Base-by-base conservation (phyloP, 2,888 invertebrate genomes). In the Eupithecia tripunctaria region DNA sequence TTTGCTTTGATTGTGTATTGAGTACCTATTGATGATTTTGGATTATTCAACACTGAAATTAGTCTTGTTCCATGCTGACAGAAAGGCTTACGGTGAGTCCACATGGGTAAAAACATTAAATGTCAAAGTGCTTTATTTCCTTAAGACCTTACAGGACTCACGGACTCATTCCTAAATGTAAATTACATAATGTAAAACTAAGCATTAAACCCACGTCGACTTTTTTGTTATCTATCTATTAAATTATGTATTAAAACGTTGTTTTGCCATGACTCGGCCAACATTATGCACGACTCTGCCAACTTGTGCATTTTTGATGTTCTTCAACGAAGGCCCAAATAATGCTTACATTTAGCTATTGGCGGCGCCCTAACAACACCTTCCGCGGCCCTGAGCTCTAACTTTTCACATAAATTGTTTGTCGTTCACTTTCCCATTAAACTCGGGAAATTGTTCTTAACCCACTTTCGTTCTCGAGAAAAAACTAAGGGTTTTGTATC, bases 401-500 rank as follows among this genome's bases (percentile, higher is more conserved):
- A 92, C 90, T 92, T 92, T 87, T 79, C 83, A 86, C 89, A 92
- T 92, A 91, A 92, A 91, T 91, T 92, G 69, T 87, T 89, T 88
- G 87, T 86, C 86, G 83, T 85, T 85, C 85, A 82, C 81, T 84
- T 86, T 82, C 85, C 88, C 86, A 89, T 90, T 90, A 88, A 87
- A 88, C 82, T 82, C 77, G 81, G 85, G 82, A 84, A 88, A 85
- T 74, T 66, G 74, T 71, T 74, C 32, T 65, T 70, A 71, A 71
- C 68, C 74, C 68, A 71, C 68, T 68, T 71, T 70, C 25, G 5
- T 29, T 51, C 62, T 62, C 60, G 69, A 47, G 51, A 62, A 47
- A 68, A 65, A n/a, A 59, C 32, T 12, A 21, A 32, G 5, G 18
- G 36, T 15, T 60, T 64, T 29, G 14, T 38, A 36, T 36, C n/a